Conservation (phyloP, 2,113 vertebrate genomes). For the Channa maculata region DNA sequence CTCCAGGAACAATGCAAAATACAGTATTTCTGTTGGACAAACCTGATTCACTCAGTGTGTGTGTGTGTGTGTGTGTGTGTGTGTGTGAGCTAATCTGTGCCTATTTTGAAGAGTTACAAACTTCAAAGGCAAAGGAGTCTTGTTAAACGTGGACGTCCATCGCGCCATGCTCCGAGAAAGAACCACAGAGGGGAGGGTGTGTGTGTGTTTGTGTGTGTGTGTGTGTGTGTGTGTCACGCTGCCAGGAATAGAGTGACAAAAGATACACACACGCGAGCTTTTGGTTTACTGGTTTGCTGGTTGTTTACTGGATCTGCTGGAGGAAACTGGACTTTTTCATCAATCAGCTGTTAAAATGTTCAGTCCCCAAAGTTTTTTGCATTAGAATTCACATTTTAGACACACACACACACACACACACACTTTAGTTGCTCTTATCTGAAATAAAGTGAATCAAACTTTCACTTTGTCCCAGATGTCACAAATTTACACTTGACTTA, state of each 20-base stretch:
- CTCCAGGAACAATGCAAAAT: conserved; percentile 37
- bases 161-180: conserved; percentile 34
- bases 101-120: conserved; percentile 67
- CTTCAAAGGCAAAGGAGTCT: conserved; percentile 74
- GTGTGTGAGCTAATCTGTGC: background rate
- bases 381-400: background rate
- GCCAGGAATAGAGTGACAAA: conserved; percentile 57
- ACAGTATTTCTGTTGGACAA: conserved; percentile 7
- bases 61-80: background rate
- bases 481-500: too few relatives aligned
- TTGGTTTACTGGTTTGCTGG: conserved; percentile 28
- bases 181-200: conserved; percentile 40
- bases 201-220: conserved; percentile 33
- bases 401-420: background rate
- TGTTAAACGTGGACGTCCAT: conserved; percentile 54
- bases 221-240: conserved; percentile 39
- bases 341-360: background rate
- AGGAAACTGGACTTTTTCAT: conserved; percentile 16
- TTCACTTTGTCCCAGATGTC: too few relatives aligned
- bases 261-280: conserved; percentile 1
- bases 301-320: conserved; percentile 65
- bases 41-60: too few relatives aligned
- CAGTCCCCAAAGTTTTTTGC: too few relatives aligned
- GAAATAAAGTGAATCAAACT: too few relatives aligned
- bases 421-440: too few relatives aligned